phyloP scores from a whole-genome alignment of 2,113 vertebrate genomes.

The Corythoichthys intestinalis region DNA sequence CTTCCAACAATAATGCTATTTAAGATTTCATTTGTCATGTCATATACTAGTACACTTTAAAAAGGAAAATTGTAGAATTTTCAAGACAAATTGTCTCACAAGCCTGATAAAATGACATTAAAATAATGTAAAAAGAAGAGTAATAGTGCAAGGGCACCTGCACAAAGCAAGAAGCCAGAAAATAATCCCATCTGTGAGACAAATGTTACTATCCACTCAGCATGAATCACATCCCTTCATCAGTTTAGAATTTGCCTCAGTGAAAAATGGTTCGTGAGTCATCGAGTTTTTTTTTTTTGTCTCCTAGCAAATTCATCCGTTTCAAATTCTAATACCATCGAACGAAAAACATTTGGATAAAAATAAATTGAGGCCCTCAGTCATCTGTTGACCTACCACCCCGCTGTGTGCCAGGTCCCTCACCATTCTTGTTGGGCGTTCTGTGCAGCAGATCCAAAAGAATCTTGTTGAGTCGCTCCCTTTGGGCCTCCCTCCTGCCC shows the following conservation, averaged over 20 bases:
- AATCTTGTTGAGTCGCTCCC: conserved; percentile 93
- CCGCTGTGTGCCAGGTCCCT: conserved; percentile 63
- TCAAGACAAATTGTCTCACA: too few species aligned
- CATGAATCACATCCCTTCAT: conserved; percentile 1
- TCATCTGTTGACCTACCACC: conserved; percentile 52
- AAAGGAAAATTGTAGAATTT: too few species aligned
- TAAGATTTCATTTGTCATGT: too few species aligned
- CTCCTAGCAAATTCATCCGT: not conserved
- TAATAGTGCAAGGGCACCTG: not conserved
- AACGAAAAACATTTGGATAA: conserved; percentile 4
- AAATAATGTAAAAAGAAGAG: not conserved
- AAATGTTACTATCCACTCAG: not conserved
- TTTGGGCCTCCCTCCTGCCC: conserved; percentile 80
- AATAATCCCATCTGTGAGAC: conserved; percentile 17
- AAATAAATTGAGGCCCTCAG: conserved; percentile 17
- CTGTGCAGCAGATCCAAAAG: conserved; percentile 89
- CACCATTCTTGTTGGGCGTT: conserved; percentile 93
- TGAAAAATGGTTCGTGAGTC: not conserved
- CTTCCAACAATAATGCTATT: too few species aligned
- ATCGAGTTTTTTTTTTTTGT: not conserved
- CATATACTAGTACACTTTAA: too few species aligned
- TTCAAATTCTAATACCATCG: not conserved
- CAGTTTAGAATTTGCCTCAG: not conserved
- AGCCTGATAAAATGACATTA: not conserved
- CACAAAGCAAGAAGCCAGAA: conserved; percentile 7